Percentiles rank a stretch among this genome's conserved stretches.
Evolutionary conservation across 2,797 vertebrate species (phyloP).

Genomic region (Tapera naevia): DNA sequence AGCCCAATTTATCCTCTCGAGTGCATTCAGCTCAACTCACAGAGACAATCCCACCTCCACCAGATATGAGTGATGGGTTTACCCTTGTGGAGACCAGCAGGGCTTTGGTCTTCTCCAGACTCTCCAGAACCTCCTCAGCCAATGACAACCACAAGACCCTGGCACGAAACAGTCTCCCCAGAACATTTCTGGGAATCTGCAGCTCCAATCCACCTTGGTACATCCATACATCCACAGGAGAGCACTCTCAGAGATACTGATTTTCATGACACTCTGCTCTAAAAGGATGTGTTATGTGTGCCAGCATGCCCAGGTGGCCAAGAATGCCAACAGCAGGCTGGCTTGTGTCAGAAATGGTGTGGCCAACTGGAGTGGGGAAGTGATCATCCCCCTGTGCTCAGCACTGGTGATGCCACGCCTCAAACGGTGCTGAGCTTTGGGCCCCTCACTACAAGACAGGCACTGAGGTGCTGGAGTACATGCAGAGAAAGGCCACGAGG

Average conservation of each 20-base stretch:
- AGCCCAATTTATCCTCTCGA: neutral
- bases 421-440: no score
- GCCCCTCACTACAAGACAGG: no score
- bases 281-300: neutral
- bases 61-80: neutral
- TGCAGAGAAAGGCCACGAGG: no score
- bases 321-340: no score
- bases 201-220: neutral
- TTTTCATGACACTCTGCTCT: neutral
- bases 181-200: neutral
- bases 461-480: no score
- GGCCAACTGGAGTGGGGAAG: no score
- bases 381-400: no score
- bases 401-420: no score
- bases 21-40: neutral
- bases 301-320: no score
- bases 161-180: neutral
- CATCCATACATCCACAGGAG: neutral
- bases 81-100: neutral
- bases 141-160: neutral
- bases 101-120: neutral
- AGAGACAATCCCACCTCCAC: neutral
- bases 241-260: neutral
- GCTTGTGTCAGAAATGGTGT: no score
- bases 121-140: neutral